Evolutionary conservation across 2,797 vertebrate species (phyloP).

Genomic region (Acestrorhynchus altus): DNA sequence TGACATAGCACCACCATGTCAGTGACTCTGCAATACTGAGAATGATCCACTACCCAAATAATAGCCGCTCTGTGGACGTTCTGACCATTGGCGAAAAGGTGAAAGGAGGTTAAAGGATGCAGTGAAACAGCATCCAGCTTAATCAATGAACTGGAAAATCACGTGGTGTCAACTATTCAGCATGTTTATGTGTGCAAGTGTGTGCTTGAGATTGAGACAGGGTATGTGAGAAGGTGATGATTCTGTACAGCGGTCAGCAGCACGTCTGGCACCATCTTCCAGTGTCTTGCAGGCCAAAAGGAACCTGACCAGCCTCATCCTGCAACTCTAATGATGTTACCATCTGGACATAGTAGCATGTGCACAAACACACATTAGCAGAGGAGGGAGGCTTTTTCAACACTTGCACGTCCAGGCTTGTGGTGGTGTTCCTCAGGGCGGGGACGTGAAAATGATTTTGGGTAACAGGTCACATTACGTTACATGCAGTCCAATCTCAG

Average conservation of each 20-base stretch:
- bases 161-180: background rate
- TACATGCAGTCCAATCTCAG: too few relatives aligned
- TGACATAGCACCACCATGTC: too few relatives aligned
- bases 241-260: slow-evolving; percentile 5
- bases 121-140: too few relatives aligned
- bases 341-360: background rate
- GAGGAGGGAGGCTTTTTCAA: background rate
- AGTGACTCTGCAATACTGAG: too few relatives aligned
- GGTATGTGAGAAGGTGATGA: background rate
- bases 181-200: slow-evolving; percentile 30
- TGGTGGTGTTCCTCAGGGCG: background rate
- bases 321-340: background rate
- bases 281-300: background rate
- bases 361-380: slow-evolving; percentile 17
- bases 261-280: slow-evolving; percentile 12
- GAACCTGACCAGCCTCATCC: background rate
- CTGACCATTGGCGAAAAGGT: too few relatives aligned
- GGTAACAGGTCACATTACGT: too few relatives aligned
- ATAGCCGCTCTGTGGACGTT: too few relatives aligned
- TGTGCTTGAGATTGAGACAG: slow-evolving; percentile 17
- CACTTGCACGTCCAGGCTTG: background rate
- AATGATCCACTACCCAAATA: too few relatives aligned
- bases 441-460: too few relatives aligned
- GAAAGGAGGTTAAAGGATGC: too few relatives aligned
- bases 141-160: too few relatives aligned